Evolutionary conservation across 2,113 vertebrate species (phyloP).

Genomic region (cattle (Bos taurus)): ARS-UCD2.0 NC_037335.1:68133501-68134000

Average conservation of each 20-base stretch:
- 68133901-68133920: background rate
- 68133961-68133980: background rate
- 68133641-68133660: rapidly evolving
- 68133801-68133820: background rate
- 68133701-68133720: background rate
- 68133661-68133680: background rate
- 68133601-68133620: background rate
- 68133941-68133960: background rate
- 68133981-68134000: background rate
- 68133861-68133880: background rate
- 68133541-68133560: background rate
- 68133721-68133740: background rate
- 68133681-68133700: background rate
- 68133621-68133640: background rate
- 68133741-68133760: background rate
- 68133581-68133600: background rate
- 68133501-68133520: background rate
- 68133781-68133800: rapidly evolving
- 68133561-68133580: background rate
- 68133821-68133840: background rate
- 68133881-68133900: background rate
- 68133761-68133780: background rate
- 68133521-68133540: background rate
- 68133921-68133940: background rate
- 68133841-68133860: background rate